A percentile compares a stretch with the other conserved stretches of the same genome.
Conservation (phyloP, 2,888 invertebrate genomes). For the Prenolepis imparis region DNA sequence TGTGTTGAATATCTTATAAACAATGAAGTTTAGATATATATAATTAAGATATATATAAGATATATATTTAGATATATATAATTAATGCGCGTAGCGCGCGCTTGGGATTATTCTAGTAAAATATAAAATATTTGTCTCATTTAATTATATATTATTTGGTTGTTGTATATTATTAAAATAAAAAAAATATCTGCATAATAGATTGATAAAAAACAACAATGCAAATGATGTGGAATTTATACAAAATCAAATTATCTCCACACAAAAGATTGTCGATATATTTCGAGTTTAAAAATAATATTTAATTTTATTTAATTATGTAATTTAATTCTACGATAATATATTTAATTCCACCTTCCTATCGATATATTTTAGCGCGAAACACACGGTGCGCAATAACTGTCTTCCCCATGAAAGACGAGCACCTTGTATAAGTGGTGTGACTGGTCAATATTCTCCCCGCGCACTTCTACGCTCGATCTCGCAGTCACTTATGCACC, state of each 20-base stretch:
- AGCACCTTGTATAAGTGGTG: conserved; percentile 54
- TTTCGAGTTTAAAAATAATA: background rate
- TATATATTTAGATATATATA: too few species aligned
- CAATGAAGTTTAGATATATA: too few species aligned
- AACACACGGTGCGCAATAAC: background rate
- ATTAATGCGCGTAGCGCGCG: too few species aligned
- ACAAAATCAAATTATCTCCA: background rate
- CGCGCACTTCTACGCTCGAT: conserved; percentile 46
- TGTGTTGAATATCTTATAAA: too few species aligned
- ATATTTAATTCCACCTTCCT: background rate
- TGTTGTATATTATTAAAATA: background rate
- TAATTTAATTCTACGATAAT: background rate
- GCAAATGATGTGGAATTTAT: background rate
- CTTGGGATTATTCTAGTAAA: too few species aligned
- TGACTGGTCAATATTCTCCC: conserved; percentile 58
- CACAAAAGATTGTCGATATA: background rate
- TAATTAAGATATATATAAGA: too few species aligned
- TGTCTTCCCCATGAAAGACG: conserved; percentile 52
- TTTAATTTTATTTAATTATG: background rate
- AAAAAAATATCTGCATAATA: too few species aligned
- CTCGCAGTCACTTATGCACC: conserved; percentile 28
- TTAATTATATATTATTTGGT: background rate
- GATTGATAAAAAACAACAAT: background rate
- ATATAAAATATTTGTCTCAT: background rate
- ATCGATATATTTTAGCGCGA: background rate